phyloP scores from a whole-genome alignment of 2,888 invertebrate genomes.

The Oxytorus armatus region DNA sequence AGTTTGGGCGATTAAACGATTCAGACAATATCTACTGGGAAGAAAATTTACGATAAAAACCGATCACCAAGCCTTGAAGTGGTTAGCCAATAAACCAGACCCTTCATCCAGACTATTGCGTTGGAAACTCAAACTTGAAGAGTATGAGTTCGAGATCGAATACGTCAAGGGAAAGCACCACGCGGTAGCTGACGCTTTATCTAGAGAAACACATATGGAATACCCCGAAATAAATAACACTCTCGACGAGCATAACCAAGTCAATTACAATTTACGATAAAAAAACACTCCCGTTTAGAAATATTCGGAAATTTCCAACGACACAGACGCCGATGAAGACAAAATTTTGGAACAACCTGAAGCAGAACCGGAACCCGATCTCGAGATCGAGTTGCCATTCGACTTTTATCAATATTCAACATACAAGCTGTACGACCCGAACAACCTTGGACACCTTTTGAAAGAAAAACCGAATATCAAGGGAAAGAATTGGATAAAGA shows the following conservation, averaged over 20 bases:
- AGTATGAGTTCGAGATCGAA: slow-evolving; percentile 74
- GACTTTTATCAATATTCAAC: slow-evolving; percentile 44
- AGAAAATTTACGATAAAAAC: slow-evolving; percentile 71
- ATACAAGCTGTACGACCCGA: slow-evolving; percentile 43
- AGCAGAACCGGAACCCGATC: slow-evolving; percentile 7
- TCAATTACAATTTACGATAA: slow-evolving; percentile 31
- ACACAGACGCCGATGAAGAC: slow-evolving; percentile 16
- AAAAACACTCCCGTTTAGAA: neutral
- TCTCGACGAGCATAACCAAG: neutral
- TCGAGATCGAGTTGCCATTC: slow-evolving; percentile 28
- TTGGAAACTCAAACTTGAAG: slow-evolving; percentile 71
- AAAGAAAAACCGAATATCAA: slow-evolving; percentile 39
- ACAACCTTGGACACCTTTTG: slow-evolving; percentile 34
- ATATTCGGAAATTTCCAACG: neutral
- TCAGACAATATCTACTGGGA: slow-evolving; percentile 70
- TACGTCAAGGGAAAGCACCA: slow-evolving; percentile 75
- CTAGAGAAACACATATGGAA: slow-evolving; percentile 75
- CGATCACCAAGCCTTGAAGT: slow-evolving; percentile 76
- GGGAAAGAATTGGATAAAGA: slow-evolving; percentile 46
- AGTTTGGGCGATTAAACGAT: slow-evolving; percentile 69
- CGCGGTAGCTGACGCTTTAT: slow-evolving; percentile 74
- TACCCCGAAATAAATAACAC: slow-evolving; percentile 73
- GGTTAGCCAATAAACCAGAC: slow-evolving; percentile 68
- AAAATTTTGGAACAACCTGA: slow-evolving; percentile 14
- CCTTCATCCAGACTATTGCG: slow-evolving; percentile 38